Evolutionary conservation across 2,113 vertebrate species (phyloP), one percentile per base, ranked within the genome.

Genomic region (Columba janthina): DNA sequence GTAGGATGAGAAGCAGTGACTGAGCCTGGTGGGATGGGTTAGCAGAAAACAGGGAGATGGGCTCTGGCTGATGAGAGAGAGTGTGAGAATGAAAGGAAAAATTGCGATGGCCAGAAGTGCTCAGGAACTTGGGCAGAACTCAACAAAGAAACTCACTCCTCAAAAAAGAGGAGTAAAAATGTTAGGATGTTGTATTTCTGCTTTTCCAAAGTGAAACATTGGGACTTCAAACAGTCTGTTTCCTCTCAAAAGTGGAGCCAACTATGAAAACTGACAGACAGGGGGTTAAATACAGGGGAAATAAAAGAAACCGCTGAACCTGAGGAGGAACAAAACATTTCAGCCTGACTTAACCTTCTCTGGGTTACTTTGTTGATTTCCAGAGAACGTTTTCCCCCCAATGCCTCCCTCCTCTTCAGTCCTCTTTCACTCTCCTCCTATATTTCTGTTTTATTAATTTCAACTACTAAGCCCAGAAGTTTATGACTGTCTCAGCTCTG

Each of bases 271-370:
- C 53, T 17, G 44, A 50, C 21, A 66, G 21, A 25, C 7, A n/a
- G 25, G 22, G 40, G 12, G 54, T 91, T 93, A 92, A 95, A 83
- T 44, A 62, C 31, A 80, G 58, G 71, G 85, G 85, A 95, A 93
- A 95, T 90, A 85, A 88, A 95, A 92, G 58, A 93, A 95, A 94
- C 74, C 57, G 0, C 88, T 90, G 81, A 89, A 65, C 60, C 7
- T 66, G 51, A 25, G 12, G n/a, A 90, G 58, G 64, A 95, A 73
- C 28, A 90, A 90, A 96, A 90, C 64, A 74, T 61, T 93, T 83
- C 75, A 79, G 11, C 8, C 56, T 57, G 28, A 87, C 29, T 81
- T 89, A 65, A 53, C 16, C 42, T 85, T 34, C 19, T 90, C 73
- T 70, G 19, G 2, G 67, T 9, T 15, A 64, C 15, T 93, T 77